These are phyloP conservation scores for Drosophila dunni DNA, from an alignment of 1,140 invertebrate genomes.

Conservation along the genomic window DNA sequence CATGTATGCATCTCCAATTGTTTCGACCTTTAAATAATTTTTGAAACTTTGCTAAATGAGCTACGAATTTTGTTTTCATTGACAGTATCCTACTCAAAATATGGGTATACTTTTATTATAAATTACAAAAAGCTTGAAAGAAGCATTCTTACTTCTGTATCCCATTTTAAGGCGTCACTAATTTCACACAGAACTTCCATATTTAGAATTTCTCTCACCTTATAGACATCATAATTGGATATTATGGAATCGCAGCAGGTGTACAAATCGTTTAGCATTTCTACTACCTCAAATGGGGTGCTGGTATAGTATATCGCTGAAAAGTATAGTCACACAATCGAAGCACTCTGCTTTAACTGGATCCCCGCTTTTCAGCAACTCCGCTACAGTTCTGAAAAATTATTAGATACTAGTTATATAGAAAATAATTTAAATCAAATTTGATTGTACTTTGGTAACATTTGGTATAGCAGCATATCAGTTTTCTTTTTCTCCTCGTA, in stretches of 20 bases:
- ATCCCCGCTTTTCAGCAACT: constrained; percentile 93
- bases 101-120: too few relatives aligned
- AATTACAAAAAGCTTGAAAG: too few relatives aligned
- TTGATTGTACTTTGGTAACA: constrained; percentile 91
- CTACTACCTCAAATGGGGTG: constrained; percentile 94
- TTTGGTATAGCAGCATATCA: constrained; percentile 94
- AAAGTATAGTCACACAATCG: constrained; percentile 95
- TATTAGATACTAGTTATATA: too few relatives aligned
- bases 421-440: too few relatives aligned
- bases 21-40: constrained; percentile 90
- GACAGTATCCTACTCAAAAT: too few relatives aligned
- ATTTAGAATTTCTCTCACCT: constrained; percentile 85
- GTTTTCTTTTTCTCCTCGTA: constrained; percentile 97
- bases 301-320: constrained; percentile 94
- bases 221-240: constrained; percentile 95
- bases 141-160: too few relatives aligned
- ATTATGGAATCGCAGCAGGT: constrained; percentile 97
- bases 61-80: too few relatives aligned
- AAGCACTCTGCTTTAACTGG: constrained; percentile 95
- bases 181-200: too few relatives aligned
- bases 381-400: constrained; percentile 92
- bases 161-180: too few relatives aligned
- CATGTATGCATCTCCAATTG: constrained; percentile 98
- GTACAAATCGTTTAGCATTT: constrained; percentile 95
- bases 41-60: background rate